These are phyloP conservation scores for Amphipyra berbera DNA, from an alignment of 2,888 invertebrate species.

Conservation along the genomic window DNA sequence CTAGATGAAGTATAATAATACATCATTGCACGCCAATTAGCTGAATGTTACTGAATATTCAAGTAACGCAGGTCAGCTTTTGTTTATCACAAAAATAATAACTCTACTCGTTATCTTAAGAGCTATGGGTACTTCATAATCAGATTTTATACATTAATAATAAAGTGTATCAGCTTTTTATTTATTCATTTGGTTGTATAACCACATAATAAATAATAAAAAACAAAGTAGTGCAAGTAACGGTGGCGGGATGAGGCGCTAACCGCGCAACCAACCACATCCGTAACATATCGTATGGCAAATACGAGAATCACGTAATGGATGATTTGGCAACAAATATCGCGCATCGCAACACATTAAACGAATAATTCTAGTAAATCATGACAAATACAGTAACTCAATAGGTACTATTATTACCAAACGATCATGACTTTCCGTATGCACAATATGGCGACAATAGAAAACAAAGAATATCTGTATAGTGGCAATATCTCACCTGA, in stretches of 20 bases:
- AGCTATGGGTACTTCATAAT: not conserved
- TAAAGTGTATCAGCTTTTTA: not conserved
- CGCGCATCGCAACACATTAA: slow-evolving; percentile 45
- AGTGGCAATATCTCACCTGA: slow-evolving; percentile 92
- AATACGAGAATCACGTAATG: slow-evolving; percentile 45
- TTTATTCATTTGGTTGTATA: not conserved
- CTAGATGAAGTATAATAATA: not conserved
- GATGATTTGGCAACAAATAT: slow-evolving; percentile 57
- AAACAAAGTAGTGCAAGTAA: slow-evolving; percentile 10
- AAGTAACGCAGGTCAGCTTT: not conserved
- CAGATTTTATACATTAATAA: not conserved
- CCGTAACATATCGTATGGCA: slow-evolving; percentile 35
- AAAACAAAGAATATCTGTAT: slow-evolving; percentile 78
- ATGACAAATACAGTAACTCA: slow-evolving; percentile 44
- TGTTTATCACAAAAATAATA: slow-evolving; percentile 5
- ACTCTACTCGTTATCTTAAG: not conserved
- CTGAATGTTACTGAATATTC: not conserved
- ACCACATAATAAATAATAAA: not conserved
- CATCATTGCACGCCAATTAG: not conserved
- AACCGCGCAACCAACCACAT: slow-evolving; percentile 38
- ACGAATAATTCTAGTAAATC: slow-evolving; percentile 49
- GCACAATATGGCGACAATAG: slow-evolving; percentile 87
- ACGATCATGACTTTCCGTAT: slow-evolving; percentile 71
- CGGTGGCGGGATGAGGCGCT: slow-evolving; percentile 24
- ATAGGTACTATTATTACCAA: slow-evolving; percentile 38